These are phyloP conservation scores for Trissolcus japonicus DNA, from an alignment of 2,888 invertebrate species.

Conservation along the genomic window DNA sequence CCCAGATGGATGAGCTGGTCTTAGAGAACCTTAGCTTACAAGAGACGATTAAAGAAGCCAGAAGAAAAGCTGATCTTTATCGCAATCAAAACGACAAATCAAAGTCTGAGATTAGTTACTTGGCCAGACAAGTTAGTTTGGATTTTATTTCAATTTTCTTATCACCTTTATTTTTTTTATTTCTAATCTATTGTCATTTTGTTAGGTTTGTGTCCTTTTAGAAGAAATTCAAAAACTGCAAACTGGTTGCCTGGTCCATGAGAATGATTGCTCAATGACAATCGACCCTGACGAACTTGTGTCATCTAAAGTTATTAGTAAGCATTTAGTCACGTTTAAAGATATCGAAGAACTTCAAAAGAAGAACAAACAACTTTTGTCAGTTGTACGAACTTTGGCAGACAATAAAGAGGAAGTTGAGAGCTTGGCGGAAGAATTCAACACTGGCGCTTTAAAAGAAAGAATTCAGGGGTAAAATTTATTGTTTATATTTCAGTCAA, in stretches of 20 bases:
- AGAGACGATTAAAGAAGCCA: conserved; percentile 83
- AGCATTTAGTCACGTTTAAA: conserved; percentile 91
- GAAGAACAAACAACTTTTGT: conserved; percentile 91
- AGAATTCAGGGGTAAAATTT: conserved; percentile 79
- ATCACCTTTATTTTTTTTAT: neutral
- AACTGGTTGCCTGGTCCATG: conserved; percentile 80
- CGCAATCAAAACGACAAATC: conserved; percentile 87
- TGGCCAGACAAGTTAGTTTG: conserved; percentile 87
- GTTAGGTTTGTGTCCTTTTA: conserved; percentile 82
- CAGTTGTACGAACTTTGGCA: conserved; percentile 89
- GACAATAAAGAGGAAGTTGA: conserved; percentile 90
- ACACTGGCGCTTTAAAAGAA: conserved; percentile 82
- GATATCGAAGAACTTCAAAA: conserved; percentile 92
- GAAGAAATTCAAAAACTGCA: conserved; percentile 90
- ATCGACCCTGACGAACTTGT: conserved; percentile 77
- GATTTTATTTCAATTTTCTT: neutral
- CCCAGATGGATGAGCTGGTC: conserved; percentile 84
- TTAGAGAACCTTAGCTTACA: conserved; percentile 84
- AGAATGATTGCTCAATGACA: conserved; percentile 78
- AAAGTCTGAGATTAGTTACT: conserved; percentile 86
- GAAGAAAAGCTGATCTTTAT: conserved; percentile 83
- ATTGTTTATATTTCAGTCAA: neutral
- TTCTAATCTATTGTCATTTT: conserved; percentile 8
- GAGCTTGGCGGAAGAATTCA: conserved; percentile 81
- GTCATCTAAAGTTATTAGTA: conserved; percentile 84